phyloP scores from a whole-genome alignment of 2,113 vertebrate genomes.

The Tragelaphus imberbis region DNA sequence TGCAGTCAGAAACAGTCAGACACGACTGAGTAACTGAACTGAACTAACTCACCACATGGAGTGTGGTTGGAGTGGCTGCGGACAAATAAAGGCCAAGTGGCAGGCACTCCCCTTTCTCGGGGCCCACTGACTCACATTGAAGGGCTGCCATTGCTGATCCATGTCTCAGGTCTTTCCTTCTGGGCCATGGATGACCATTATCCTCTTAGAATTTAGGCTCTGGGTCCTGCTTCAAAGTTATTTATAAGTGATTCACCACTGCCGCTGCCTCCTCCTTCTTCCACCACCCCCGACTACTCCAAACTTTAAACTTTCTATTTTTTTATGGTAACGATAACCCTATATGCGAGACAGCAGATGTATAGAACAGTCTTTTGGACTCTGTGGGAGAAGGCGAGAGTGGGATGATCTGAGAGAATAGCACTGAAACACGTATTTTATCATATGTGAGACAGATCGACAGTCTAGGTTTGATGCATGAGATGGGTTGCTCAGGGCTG shows the following conservation, averaged over 20 bases:
- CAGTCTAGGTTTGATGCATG: too few relatives aligned
- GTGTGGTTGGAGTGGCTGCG: not conserved
- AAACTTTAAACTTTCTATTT: not conserved
- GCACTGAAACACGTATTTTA: too few relatives aligned
- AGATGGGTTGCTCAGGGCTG: too few relatives aligned
- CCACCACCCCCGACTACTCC: not conserved
- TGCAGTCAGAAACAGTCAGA: fast-evolving
- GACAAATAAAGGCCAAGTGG: not conserved
- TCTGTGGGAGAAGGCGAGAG: too few relatives aligned
- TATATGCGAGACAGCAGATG: too few relatives aligned
- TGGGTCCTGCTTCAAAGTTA: not conserved
- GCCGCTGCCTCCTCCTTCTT: not conserved
- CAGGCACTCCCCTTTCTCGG: not conserved
- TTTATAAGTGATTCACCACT: not conserved
- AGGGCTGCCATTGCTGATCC: not conserved
- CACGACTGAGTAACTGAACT: not conserved
- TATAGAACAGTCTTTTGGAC: too few relatives aligned
- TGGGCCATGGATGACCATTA: not conserved
- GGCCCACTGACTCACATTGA: fast-evolving
- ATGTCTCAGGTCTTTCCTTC: not conserved
- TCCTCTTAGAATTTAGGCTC: not conserved
- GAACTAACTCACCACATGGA: not conserved
- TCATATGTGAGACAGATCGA: too few relatives aligned
- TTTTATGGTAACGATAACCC: too few relatives aligned
- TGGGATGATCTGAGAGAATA: too few relatives aligned